A percentile compares a stretch with the other conserved stretches of the same genome.
These are phyloP conservation scores for Naja naja DNA, from an alignment of 2,113 vertebrate genomes.

Conservation along the genomic window DNA sequence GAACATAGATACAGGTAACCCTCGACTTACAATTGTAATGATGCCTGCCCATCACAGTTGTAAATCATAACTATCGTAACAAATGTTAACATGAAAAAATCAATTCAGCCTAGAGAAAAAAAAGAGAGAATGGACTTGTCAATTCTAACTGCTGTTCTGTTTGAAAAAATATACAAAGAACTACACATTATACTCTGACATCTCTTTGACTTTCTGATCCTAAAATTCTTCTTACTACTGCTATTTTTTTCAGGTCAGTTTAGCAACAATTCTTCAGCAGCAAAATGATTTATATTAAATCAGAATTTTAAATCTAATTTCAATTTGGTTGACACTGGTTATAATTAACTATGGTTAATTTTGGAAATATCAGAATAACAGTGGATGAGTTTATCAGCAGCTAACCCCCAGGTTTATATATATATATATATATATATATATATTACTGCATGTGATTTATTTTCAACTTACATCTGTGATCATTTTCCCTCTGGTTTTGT, in stretches of 20 bases:
- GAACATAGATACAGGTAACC: neutral
- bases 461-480: slow-evolving; percentile 93
- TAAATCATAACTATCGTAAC: neutral
- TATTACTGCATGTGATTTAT: neutral
- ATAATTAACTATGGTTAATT: neutral
- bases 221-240: neutral
- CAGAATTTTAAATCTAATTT: neutral
- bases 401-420: slow-evolving; percentile 1
- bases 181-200: neutral
- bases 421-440: neutral
- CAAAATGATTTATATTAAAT: neutral
- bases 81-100: neutral
- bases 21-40: neutral
- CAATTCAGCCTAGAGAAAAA: neutral
- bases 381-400: neutral
- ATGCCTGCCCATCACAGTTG: neutral
- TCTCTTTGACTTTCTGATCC: neutral
- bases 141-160: neutral
- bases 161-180: neutral
- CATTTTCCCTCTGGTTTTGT: slow-evolving; percentile 98
- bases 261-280: neutral
- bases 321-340: neutral
- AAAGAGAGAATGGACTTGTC: neutral
- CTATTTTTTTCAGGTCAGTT: neutral
- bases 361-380: neutral